These are phyloP conservation scores for Temnothorax rugatulus DNA, from an alignment of 2,888 invertebrate genomes.

Conservation along the genomic window DNA sequence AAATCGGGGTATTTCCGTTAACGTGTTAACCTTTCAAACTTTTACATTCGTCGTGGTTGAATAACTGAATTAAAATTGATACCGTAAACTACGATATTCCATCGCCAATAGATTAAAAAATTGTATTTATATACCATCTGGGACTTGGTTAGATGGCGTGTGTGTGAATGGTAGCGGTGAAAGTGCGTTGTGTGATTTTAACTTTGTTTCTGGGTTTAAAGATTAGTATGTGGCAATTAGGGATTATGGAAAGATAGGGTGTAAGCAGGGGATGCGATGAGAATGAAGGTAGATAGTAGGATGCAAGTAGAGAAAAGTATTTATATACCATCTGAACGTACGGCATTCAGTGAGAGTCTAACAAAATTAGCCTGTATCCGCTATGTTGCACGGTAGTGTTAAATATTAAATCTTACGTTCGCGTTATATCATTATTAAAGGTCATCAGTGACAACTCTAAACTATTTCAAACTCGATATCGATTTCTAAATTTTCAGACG, in stretches of 20 bases:
- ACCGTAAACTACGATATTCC: neutral
- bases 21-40: neutral
- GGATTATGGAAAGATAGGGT: too few species aligned
- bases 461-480: neutral
- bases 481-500: neutral
- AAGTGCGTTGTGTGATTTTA: too few species aligned
- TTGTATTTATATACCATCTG: neutral
- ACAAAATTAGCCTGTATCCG: neutral
- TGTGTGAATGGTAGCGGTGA: too few species aligned
- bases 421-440: neutral
- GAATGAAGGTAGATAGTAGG: too few species aligned
- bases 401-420: neutral
- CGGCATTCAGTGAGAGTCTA: neutral
- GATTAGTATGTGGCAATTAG: too few species aligned
- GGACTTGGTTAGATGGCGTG: too few species aligned
- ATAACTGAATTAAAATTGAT: constrained; percentile 10
- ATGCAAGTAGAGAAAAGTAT: too few species aligned
- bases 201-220: too few species aligned
- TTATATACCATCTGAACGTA: neutral
- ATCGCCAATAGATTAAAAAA: neutral
- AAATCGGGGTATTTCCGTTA: neutral
- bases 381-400: neutral
- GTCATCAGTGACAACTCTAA: neutral
- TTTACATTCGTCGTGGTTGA: neutral
- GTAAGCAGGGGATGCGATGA: too few species aligned